Conservation (phyloP, 1,140 invertebrate species). For the Amphibalanus amphitrite region DNA sequence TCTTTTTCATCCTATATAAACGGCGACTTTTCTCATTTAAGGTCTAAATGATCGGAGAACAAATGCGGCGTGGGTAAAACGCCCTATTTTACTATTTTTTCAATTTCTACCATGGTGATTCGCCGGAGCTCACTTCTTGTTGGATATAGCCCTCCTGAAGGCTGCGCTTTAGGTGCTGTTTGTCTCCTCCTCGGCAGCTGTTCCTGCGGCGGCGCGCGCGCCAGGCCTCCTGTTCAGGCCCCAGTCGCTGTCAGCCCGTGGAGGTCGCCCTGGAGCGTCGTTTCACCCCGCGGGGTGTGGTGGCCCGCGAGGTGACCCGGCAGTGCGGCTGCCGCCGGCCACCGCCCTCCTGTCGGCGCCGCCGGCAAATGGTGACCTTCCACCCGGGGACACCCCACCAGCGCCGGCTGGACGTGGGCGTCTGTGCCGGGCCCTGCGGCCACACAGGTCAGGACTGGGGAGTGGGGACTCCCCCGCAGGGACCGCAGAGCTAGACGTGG, state of each 20-base stretch:
- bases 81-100: no score
- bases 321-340: conserved; percentile 25
- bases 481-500: no score
- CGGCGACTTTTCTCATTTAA: no score
- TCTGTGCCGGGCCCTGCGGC: conserved; percentile 29
- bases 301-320: conserved; percentile 18
- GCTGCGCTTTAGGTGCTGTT: no score
- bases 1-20: no score
- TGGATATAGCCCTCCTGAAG: not conserved
- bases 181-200: not conserved
- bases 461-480: no score
- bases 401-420: conserved; percentile 29
- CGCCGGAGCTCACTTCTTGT: no score
- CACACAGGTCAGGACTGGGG: conserved; percentile 21
- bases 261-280: conserved; percentile 6
- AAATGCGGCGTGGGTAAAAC: no score
- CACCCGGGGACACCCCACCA: conserved; percentile 33
- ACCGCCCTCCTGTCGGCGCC: conserved; percentile 24
- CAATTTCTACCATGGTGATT: no score
- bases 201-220: not conserved
- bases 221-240: not conserved
- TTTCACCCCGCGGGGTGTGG: conserved; percentile 7
- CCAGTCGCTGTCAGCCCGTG: not conserved
- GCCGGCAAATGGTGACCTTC: conserved; percentile 26
- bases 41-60: not conserved